Percentiles rank a stretch among this genome's conserved stretches.
Evolutionary conservation across 2,888 invertebrate species (phyloP).

Genomic region (Phoenoteleia sp.): DNA sequence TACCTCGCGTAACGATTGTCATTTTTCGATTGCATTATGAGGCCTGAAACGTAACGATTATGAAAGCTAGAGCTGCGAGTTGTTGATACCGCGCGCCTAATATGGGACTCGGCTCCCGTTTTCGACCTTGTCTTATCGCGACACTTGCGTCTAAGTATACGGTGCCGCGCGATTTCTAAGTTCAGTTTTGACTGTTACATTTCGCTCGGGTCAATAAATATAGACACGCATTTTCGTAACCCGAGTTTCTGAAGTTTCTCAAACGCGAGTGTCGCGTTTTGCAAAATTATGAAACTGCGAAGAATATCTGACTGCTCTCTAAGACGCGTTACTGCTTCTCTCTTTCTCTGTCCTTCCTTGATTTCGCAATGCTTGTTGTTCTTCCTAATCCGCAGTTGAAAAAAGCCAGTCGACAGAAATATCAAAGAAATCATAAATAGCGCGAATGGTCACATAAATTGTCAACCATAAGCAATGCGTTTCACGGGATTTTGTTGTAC

Average conservation of each 20-base stretch:
- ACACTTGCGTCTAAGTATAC: neutral
- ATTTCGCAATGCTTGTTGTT: no score
- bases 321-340: no score
- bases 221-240: conserved; percentile 8
- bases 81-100: conserved; percentile 7
- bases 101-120: conserved; percentile 1
- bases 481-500: no score
- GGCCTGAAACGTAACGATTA: conserved; percentile 13
- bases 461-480: no score
- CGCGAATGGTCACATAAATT: no score
- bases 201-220: neutral
- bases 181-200: neutral
- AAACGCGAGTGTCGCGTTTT: neutral
- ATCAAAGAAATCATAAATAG: no score
- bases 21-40: neutral
- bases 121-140: conserved; percentile 13
- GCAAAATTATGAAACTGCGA: neutral
- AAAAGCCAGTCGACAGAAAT: no score
- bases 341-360: no score
- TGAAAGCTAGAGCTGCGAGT: neutral
- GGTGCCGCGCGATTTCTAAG: neutral
- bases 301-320: neutral
- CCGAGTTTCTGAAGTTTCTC: neutral
- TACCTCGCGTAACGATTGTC: neutral
- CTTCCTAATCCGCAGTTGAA: no score